Conservation (phyloP, 2,888 invertebrate species). For the Electrophaes corylata region DNA sequence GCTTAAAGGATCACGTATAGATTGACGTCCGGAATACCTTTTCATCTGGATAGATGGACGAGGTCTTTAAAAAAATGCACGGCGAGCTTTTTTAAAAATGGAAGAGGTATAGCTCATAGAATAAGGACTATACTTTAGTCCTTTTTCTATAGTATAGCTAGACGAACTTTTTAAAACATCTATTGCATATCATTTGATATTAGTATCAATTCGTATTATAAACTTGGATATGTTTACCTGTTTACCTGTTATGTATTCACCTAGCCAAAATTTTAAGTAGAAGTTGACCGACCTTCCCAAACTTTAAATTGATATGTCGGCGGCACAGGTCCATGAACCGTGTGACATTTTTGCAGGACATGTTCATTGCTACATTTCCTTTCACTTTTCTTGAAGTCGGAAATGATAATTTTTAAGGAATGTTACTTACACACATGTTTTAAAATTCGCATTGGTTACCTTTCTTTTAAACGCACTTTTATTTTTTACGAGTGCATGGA, state of each 20-base stretch:
- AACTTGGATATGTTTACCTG: neutral
- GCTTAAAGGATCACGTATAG: too few relatives aligned
- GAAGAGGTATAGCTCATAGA: too few relatives aligned
- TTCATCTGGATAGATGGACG: too few relatives aligned
- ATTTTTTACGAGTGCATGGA: constrained; percentile 7
- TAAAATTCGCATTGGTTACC: neutral
- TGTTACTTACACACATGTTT: neutral
- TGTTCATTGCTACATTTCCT: constrained; percentile 7
- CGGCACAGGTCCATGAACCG: constrained; percentile 9
- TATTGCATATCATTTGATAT: too few relatives aligned
- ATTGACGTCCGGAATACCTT: too few relatives aligned
- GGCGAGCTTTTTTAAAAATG: too few relatives aligned
- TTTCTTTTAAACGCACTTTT: constrained; percentile 18
- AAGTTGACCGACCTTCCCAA: neutral
- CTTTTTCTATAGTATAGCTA: too few relatives aligned
- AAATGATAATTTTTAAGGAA: constrained; percentile 8
- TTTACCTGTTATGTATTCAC: too few relatives aligned
- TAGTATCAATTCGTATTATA: neutral
- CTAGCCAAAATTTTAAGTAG: neutral
- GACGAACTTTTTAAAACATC: too few relatives aligned
- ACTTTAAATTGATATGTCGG: neutral
- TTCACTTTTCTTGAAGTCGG: constrained; percentile 18
- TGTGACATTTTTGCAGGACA: constrained; percentile 16
- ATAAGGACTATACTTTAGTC: too few relatives aligned
- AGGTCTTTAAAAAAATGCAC: too few relatives aligned